Evolutionary conservation across 2,113 vertebrate species (phyloP).

Genomic region (Aegithalos caudatus): DNA sequence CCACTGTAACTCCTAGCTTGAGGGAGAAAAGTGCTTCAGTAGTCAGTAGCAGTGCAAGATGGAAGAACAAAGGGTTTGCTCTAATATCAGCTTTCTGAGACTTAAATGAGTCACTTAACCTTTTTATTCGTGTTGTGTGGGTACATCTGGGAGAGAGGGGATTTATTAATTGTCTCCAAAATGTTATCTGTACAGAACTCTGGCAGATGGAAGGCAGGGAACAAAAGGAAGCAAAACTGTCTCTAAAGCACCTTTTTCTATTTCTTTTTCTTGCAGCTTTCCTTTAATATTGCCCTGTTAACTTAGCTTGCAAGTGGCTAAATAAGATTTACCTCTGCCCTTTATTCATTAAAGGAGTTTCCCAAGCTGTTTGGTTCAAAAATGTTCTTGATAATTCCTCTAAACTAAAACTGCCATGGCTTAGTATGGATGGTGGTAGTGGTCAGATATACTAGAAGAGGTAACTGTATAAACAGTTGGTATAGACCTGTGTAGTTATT

Average conservation of each 20-base stretch:
- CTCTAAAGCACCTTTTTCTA: neutral
- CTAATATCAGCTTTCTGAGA: neutral
- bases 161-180: conserved; percentile 1
- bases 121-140: neutral
- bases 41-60: neutral
- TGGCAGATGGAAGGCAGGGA: neutral
- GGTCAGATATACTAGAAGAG: neutral
- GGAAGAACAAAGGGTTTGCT: neutral
- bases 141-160: neutral
- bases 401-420: neutral
- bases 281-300: neutral
- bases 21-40: neutral
- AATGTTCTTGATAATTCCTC: neutral
- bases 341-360: neutral
- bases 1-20: neutral
- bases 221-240: neutral
- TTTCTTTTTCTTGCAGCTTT: neutral
- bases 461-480: neutral
- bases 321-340: neutral
- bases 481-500: neutral
- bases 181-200: neutral
- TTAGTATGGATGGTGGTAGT: neutral
- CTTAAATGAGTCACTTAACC: neutral
- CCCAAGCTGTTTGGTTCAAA: neutral
- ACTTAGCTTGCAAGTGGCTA: neutral